A percentile compares a stretch with the other conserved stretches of the same genome.
Evolutionary conservation across 2,113 vertebrate species (phyloP).

Genomic region (Rousettus leschenaultii): DNA sequence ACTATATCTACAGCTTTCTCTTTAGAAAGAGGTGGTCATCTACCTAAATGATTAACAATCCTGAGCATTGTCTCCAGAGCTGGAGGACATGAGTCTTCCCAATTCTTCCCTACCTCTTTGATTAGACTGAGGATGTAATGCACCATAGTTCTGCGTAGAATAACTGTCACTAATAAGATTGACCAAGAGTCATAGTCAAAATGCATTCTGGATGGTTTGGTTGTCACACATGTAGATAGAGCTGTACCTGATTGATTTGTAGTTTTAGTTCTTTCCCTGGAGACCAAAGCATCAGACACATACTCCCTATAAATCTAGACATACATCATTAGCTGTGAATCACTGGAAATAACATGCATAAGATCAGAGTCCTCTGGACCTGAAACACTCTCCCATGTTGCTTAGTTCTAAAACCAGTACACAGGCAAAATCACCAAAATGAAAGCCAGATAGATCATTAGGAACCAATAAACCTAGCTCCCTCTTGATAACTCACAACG

Average conservation of each 20-base stretch:
- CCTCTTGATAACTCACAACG: neutral
- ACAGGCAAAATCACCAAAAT: neutral
- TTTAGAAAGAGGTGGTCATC: neutral
- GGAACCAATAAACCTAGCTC: neutral
- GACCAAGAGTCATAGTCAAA: neutral
- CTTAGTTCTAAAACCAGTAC: neutral
- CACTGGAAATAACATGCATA: neutral
- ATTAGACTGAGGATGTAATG: neutral
- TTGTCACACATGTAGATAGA: neutral
- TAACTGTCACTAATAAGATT: neutral
- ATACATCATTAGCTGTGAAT: neutral
- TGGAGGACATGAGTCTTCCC: neutral
- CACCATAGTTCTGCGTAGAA: neutral
- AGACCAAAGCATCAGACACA: neutral
- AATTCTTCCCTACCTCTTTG: neutral
- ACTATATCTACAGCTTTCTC: neutral
- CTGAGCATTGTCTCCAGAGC: neutral
- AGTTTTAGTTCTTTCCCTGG: neutral
- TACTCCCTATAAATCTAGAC: neutral
- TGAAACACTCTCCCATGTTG: neutral
- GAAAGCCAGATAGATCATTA: neutral
- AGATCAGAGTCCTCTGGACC: neutral
- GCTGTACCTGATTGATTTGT: neutral
- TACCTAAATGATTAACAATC: neutral
- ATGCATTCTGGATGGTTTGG: neutral